Conservation (phyloP, 1,140 invertebrate genomes). For the Apis mellifera region Amel_HAv3.1 CM009936.2:2516501-2517000, state of each 20-base stretch:
- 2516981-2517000: too few species aligned
- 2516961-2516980: too few species aligned
- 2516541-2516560: conserved; percentile 3
- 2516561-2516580: conserved; percentile 13
- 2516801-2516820: conserved; percentile 4
- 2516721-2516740: too few species aligned
- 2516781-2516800: conserved; percentile 31
- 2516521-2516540: not conserved
- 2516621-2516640: not conserved
- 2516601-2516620: not conserved
- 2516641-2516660: not conserved
- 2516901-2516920: too few species aligned
- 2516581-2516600: not conserved
- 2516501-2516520: not conserved
- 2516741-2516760: not conserved
- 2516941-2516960: not conserved
- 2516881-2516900: conserved; percentile 1
- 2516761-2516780: too few species aligned
- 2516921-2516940: too few species aligned
- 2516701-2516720: not conserved
- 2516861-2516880: not conserved
- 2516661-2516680: not conserved
- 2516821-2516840: too few species aligned
- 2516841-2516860: too few species aligned
- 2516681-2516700: not conserved